Evolutionary conservation across 2,888 invertebrate species (phyloP).

Genomic region (Siphlonurus alternatus): DNA sequence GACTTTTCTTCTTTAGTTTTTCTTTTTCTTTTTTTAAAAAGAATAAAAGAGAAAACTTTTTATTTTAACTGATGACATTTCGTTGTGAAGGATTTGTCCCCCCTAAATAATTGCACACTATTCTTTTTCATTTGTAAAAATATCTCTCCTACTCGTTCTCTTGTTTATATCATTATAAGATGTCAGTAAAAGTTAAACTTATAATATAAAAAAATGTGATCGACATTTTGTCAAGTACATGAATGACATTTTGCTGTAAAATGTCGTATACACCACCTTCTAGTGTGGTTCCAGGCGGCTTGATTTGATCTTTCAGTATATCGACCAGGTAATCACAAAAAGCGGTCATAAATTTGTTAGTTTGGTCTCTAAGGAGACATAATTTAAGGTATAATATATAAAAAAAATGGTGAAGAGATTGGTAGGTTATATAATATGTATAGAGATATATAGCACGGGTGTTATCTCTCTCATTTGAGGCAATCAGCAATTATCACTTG

Average conservation of each 20-base stretch:
- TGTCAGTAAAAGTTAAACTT: too few relatives aligned
- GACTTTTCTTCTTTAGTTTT: too few relatives aligned
- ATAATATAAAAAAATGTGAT: too few relatives aligned
- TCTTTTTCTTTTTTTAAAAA: too few relatives aligned
- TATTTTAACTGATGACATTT: too few relatives aligned
- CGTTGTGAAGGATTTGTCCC: too few relatives aligned
- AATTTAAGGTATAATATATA: neutral
- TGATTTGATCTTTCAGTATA: neutral
- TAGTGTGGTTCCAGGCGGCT: neutral
- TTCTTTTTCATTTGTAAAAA: too few relatives aligned
- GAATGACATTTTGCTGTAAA: neutral
- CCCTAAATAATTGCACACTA: too few relatives aligned
- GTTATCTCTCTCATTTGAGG: neutral
- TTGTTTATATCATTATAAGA: too few relatives aligned
- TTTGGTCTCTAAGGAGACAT: neutral
- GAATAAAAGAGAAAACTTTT: too few relatives aligned
- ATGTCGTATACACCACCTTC: neutral
- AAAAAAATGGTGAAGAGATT: neutral
- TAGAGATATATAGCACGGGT: neutral
- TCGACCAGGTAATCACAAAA: neutral
- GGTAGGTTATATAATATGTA: neutral
- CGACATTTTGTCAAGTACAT: neutral
- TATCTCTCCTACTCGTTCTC: too few relatives aligned
- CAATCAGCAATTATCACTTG: conserved; percentile 3
- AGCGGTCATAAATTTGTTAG: neutral